Evolutionary conservation across 2,888 invertebrate species (phyloP), one percentile per base, ranked within the genome.

Genomic region (Limenitis camilla): DNA sequence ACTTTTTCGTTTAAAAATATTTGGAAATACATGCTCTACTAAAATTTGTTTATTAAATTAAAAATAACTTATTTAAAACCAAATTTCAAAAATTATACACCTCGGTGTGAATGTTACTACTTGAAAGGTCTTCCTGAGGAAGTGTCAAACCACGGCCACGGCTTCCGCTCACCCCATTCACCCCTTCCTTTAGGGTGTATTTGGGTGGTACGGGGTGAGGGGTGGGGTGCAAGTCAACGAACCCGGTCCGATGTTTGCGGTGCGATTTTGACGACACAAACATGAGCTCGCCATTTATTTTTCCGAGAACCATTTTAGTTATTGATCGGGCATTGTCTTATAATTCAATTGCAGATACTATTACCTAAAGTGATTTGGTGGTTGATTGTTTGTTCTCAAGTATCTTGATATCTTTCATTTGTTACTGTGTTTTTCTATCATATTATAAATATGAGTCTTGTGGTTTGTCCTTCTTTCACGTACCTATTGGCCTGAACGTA

Each of bases 61-160:
- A 19, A 28, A 10, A 28, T 10, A 45, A 27, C n/a, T 42, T 31
- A 36, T 35, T 5, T 7, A 45, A 36, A 45, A 9, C 36, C 30
- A 6, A 45, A 45, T 45, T 45, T 45, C 36, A n/a, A 30, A 11
- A 52, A 36, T 27, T 44, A 32, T 55, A 51, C 50, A 49, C 42
- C 38, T 50, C 44, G 52, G 60, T 60, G 60, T 60, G 53, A 66
- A 69, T 75, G 73, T 81, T 74, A 69, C 65, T 68, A 77, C 79
- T 74, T 81, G 78, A 81, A 84, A 84, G 81, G 81, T 80, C 82
- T 85, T 86, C 85, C 84, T 81, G 81, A 85, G 86, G 86, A 86
- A 82, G 84, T 82, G 83, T 82, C 80, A 81, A 83, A 85, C 84
- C 82, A 74, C 83, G 81, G 76, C 76, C 78, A 69, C 74, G 77